Percentiles rank a stretch among this genome's conserved stretches.
phyloP scores from a whole-genome alignment of 2,888 invertebrate genomes.

The Coelopa pilipes region DNA sequence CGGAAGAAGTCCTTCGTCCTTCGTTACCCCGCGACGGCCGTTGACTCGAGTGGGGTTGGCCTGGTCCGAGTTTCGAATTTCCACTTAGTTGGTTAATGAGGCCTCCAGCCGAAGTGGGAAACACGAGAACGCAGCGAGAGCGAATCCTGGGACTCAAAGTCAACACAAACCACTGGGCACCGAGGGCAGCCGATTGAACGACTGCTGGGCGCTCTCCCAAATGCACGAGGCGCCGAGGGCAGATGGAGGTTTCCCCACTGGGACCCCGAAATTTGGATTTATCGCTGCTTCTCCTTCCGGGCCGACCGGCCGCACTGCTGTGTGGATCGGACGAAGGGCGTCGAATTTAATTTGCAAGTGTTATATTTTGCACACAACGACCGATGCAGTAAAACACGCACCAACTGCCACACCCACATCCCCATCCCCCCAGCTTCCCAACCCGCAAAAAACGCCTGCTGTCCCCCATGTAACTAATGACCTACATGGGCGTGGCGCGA shows the following conservation, averaged over 20 bases:
- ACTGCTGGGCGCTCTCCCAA: no score
- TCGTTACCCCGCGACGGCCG: not conserved
- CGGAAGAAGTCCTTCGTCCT: not conserved
- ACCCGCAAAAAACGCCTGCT: not conserved
- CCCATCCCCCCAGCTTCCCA: not conserved
- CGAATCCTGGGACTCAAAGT: not conserved
- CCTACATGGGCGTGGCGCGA: not conserved
- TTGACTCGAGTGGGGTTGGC: no score
- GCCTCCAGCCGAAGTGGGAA: not conserved
- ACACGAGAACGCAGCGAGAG: not conserved
- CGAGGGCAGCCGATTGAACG: no score
- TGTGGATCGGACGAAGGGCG: conserved; percentile 3
- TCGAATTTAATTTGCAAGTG: conserved; percentile 27
- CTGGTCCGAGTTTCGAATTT: not conserved
- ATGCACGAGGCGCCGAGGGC: no score
- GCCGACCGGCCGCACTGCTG: not conserved
- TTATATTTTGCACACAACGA: conserved; percentile 11
- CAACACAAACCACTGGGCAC: no score
- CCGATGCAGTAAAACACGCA: not conserved
- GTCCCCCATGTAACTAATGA: not conserved
- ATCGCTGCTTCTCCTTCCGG: no score
- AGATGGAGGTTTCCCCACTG: no score
- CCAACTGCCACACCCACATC: not conserved
- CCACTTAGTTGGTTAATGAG: conserved; percentile 10
- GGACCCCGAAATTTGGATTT: no score